Evolutionary conservation across 1,140 invertebrate species (phyloP), one percentile per base, ranked within the genome.

Genomic region (Heliothis virescens): DNA sequence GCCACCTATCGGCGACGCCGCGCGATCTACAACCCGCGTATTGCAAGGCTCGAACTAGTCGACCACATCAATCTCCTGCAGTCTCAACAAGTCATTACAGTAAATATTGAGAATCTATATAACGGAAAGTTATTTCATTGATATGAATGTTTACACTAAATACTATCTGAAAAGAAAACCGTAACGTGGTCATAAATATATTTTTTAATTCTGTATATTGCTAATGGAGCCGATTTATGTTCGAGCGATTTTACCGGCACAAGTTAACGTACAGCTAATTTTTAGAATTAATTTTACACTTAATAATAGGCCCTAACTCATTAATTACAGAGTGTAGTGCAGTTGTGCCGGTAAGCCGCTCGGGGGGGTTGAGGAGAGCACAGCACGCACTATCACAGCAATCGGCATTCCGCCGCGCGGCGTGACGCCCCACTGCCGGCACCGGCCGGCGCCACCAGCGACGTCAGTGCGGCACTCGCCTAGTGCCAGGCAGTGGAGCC

Each of bases 361-460:
- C 80, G 81, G 18, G 81, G 83, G 86, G 82, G 81, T 85, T 72
- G 90, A 87, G 85, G 87, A 85, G 88, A 88, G 91, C 91, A 92
- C 92, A 93, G 91, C 91, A 90, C 91, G 86, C 84, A 89, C 89
- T 94, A 94, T 94, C 93, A 94, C 93, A 94, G 91, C 89, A 87
- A 80, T 87, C 88, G 90, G 90, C 89, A 80, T 5, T 12, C 79
- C 80, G 83, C 89, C 87, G 84, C 87, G 18, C 16, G 62, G 78
- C 78, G 86, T 79, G 85, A 81, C 88, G 83, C 84, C 73, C 82
- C 62, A 77, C 79, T 41, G 5, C 52, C 52, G 29, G 5, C 50
- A 13, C 21, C 3, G 4, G 7, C 26, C 4, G n/a, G 15, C 9
- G 21, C 4, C 34, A 41, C 34, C 34, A 9, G 21, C 21, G 3